Evolutionary conservation across 2,797 vertebrate species (phyloP).

Genomic region (Perodicticus potto): DNA sequence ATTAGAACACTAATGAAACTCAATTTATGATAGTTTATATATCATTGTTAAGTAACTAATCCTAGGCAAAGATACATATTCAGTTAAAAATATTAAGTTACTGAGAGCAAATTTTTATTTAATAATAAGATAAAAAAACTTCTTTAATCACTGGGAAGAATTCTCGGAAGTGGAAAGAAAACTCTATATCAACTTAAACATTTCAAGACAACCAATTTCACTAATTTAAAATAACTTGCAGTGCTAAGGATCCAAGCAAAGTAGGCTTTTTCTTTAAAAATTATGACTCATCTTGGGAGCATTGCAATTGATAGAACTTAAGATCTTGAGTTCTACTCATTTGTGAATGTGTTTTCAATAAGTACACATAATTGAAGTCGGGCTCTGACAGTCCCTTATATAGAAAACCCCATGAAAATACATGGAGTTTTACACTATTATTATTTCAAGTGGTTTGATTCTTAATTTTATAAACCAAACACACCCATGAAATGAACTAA

Average conservation of each 20-base stretch:
- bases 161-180: constrained; percentile 81
- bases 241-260: constrained; percentile 83
- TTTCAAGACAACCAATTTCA: constrained; percentile 79
- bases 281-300: constrained; percentile 86
- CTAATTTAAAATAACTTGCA: constrained; percentile 84
- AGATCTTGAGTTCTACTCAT: constrained; percentile 85
- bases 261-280: constrained; percentile 86
- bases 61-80: constrained; percentile 62
- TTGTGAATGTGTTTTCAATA: constrained; percentile 85
- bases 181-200: constrained; percentile 85
- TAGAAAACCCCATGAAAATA: constrained; percentile 71
- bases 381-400: constrained; percentile 78
- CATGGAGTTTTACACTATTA: constrained; percentile 77
- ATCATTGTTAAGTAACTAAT: constrained; percentile 64
- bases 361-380: constrained; percentile 84
- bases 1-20: constrained; percentile 68
- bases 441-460: constrained; percentile 77
- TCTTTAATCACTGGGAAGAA: constrained; percentile 83
- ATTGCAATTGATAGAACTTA: constrained; percentile 87
- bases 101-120: constrained; percentile 81
- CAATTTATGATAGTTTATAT: constrained; percentile 52
- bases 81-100: constrained; percentile 80
- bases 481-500: constrained; percentile 71
- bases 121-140: constrained; percentile 82
- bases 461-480: constrained; percentile 60